These are phyloP conservation scores for Hystrix cristata DNA, from an alignment of 2,113 vertebrate species.

Conservation along the genomic window DNA sequence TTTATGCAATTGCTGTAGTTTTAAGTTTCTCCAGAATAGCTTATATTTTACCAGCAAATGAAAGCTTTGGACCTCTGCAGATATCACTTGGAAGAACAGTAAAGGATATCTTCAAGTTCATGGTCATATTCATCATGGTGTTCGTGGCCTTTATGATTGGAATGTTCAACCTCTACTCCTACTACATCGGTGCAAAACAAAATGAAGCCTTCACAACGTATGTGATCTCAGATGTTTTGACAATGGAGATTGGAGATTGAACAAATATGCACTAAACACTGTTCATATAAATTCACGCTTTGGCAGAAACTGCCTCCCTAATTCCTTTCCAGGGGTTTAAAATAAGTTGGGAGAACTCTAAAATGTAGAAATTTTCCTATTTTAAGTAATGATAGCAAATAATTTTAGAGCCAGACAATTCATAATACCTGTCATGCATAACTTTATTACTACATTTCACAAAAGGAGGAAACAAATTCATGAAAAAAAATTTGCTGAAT, in stretches of 20 bases:
- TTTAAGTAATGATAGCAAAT: not conserved
- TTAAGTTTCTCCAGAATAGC: slow-evolving; percentile 98
- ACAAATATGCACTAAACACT: not conserved
- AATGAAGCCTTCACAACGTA: slow-evolving; percentile 98
- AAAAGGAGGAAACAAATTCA: slow-evolving; percentile 10
- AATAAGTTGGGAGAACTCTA: not conserved
- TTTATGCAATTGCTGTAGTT: slow-evolving; percentile 97
- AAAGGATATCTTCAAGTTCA: slow-evolving; percentile 99
- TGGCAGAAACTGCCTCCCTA: not conserved
- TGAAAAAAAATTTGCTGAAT: not conserved
- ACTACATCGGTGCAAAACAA: slow-evolving; percentile 96
- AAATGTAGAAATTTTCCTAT: not conserved
- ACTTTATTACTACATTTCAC: not conserved
- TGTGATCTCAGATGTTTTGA: slow-evolving; percentile 82
- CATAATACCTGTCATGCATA: not conserved
- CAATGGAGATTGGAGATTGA: not conserved
- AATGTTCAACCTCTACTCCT: slow-evolving; percentile 98
- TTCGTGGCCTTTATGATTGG: slow-evolving; percentile 99
- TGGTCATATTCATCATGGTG: slow-evolving; percentile 99
- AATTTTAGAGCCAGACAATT: not conserved
- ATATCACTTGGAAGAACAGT: slow-evolving; percentile 97
- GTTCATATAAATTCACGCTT: not conserved
- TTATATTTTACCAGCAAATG: slow-evolving; percentile 97
- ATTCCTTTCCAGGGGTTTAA: not conserved
- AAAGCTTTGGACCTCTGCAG: slow-evolving; percentile 97